Conservation (phyloP, 2,113 vertebrate species). For the Cercocebus atys region DNA sequence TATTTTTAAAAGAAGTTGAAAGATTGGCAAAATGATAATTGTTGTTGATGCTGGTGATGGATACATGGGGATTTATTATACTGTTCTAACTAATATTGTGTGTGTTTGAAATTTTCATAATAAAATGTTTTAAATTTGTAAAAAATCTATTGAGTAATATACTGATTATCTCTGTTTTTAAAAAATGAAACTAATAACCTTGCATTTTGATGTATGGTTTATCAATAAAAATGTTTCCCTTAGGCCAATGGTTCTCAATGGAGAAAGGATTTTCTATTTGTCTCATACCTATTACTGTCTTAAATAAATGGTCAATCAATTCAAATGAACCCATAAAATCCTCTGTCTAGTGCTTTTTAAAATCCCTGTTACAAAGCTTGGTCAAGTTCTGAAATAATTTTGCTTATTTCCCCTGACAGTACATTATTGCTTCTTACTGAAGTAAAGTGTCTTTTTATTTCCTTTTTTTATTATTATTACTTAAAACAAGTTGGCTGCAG, state of each 20-base stretch:
- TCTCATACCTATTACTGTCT: not conserved
- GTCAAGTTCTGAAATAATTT: conserved; percentile 53
- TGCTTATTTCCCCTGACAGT: conserved; percentile 38
- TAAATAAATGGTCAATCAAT: conserved; percentile 42
- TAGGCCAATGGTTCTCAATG: not conserved
- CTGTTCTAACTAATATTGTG: not conserved
- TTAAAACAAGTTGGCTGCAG: conserved; percentile 41
- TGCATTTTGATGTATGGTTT: conserved; percentile 25
- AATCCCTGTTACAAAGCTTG: conserved; percentile 5
- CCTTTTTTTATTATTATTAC: conserved; percentile 29
- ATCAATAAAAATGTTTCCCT: conserved; percentile 20
- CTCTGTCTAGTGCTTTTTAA: conserved; percentile 20
- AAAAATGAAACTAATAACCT: not conserved
- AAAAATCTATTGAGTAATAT: not conserved
- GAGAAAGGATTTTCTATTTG: conserved; percentile 42
- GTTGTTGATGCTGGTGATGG: not conserved
- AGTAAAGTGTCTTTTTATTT: conserved; percentile 34
- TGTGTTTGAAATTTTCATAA: conserved; percentile 23
- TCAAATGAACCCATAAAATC: conserved; percentile 45
- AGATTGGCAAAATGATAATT: conserved; percentile 3
- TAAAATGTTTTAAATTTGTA: not conserved
- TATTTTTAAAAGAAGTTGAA: conserved; percentile 43
- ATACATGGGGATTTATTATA: not conserved
- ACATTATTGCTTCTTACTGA: conserved; percentile 28
- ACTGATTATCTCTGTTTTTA: not conserved